Evolutionary conservation across 2,888 invertebrate species (phyloP), one percentile per base, ranked within the genome.

Genomic region (Drosophila hamatofila): DNA sequence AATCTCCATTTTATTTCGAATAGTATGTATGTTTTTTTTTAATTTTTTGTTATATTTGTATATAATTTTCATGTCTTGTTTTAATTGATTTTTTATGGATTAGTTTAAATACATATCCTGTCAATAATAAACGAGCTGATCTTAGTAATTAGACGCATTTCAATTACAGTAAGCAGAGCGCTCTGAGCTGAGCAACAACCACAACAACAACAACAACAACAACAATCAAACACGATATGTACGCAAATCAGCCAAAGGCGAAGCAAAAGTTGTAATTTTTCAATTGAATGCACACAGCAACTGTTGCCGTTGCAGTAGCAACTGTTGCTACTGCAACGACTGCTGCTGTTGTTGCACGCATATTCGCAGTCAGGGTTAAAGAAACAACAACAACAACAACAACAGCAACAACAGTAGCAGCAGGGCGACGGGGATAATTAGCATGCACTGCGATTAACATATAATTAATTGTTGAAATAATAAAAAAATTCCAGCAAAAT

Each of bases 361-460:
- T 75, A 87, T 88, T 85, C 65, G 72, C 72, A 87, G 72, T 87
- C 87, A 89, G 88, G 90, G 90, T 87, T 86, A 80, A 70, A 77
- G 62, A 27, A 75, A 62, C 30, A 63, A 42, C 44, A 63, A 37
- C 44, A 63, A 41, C 35, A 69, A 41, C 49, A 63, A 41, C 42
- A 63, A 41, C 30, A 77, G 46, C 57, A 65, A 59, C 60, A 56
- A 18, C 46, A 59, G 16, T 25, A 59, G 42, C 54, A 61, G 11
- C 37, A 35, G 42, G 66, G 67, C 56, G 61, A 75, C 42, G 68
- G 66, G 86, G 74, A 62, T 88, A 90, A 90, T 88, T 89, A 88
- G 90, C 90, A 90, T 90, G 90, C 88, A 82, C 56, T 78, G 83
- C 89, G 90, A 88, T 88, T 88, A 88, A 90, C 90, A 90, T 88